phyloP scores from a whole-genome alignment of 2,797 vertebrate genomes.

The Dendrocincla fuliginosa region DNA sequence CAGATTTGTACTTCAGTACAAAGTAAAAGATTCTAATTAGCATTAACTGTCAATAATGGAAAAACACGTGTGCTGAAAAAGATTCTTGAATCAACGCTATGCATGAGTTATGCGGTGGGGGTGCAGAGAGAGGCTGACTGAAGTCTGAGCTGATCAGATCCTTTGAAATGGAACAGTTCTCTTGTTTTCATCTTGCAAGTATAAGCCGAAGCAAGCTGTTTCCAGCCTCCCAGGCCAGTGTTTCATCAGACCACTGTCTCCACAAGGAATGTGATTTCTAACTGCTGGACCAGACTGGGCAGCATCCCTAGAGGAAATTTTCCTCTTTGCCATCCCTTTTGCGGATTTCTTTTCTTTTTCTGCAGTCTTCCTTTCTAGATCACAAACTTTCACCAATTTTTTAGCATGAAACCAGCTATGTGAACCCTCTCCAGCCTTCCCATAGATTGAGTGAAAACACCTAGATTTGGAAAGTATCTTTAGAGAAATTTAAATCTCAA shows the following conservation, averaged over 20 bases:
- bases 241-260: not conserved
- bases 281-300: not conserved
- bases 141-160: not conserved
- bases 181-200: not conserved
- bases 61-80: not conserved
- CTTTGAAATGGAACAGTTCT: not conserved
- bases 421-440: not conserved
- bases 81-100: not conserved
- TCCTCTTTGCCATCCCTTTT: not conserved
- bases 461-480: not conserved
- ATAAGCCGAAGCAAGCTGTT: not conserved
- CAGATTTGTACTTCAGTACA: not conserved
- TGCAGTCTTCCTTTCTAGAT: not conserved
- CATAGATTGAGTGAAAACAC: not conserved
- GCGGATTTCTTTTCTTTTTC: not conserved
- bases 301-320: not conserved
- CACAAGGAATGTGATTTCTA: rapidly evolving
- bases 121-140: not conserved
- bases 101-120: not conserved
- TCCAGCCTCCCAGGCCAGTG: not conserved
- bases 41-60: not conserved
- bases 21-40: not conserved
- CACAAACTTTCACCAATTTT: not conserved
- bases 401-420: not conserved
- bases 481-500: not conserved